Base-by-base conservation (phyloP, 2,888 invertebrate species). In the Pelosia muscerda region DNA sequence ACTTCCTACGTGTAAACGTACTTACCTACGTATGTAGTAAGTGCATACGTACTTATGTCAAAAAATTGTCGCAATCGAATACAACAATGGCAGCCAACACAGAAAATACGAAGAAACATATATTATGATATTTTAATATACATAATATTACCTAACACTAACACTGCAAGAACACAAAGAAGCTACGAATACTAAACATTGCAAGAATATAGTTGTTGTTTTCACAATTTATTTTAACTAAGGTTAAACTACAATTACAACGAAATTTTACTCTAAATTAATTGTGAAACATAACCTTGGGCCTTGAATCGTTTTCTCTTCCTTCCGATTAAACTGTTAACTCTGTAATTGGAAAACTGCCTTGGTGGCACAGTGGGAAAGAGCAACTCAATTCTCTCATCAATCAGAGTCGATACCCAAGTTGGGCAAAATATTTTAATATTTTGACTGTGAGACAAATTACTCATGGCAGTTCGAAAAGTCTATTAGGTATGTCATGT, bases 201-300 rank as follows among this genome's bases (percentile, higher is more conserved):
- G 49, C n/a, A 49, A n/a, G 49, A 49, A 49, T n/a, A 49, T 9
- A 49, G 19, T 42, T 42, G 34, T 42, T 42, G n/a, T 49, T 49
- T 49, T n/a, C 49, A 49, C 49, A 49, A 49, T 49, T 49, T 49
- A 49, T 49, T 49, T 49, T 49, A n/a, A 49, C 49, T 49, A 49
- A 49, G 49, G n/a, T 49, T 49, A 49, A 66, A 62, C 64, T 58
- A 66, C 61, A 69, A 28, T 34, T 15, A 53, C 34, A 55, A 15
- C 10, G 9, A 34, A 4, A 49, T 49, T n/a, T 49, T 49, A 49
- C 49, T 49, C 49, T n/a, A 42, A 65, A 49, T 49, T 22, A 49
- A 53, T 77, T 77, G 66, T 66, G 67, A 65, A 71, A 79, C 65
- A n/a, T 60, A 49, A 70, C 76, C 77, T 78, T 61, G 69, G 25